These are phyloP conservation scores for Megaceryle torquata DNA, from an alignment of 2,113 vertebrate species.

Conservation along the genomic window DNA sequence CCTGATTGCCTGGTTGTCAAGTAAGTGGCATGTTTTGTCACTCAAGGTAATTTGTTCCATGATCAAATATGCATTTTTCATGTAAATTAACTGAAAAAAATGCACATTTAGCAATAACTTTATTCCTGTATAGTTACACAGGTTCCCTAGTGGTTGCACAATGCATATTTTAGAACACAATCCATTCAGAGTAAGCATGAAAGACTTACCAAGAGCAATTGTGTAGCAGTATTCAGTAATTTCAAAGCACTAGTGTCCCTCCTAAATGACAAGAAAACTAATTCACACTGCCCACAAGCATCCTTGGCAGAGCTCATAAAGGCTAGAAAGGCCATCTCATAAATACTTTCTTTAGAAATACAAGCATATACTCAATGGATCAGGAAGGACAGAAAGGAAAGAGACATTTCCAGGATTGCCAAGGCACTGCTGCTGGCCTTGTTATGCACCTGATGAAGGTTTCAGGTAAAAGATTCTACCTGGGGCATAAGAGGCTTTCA, in stretches of 20 bases:
- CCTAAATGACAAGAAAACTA: not conserved
- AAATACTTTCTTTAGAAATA: not conserved
- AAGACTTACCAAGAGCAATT: not conserved
- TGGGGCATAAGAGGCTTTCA: not conserved
- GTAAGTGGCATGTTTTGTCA: too few relatives aligned
- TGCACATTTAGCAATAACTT: not conserved
- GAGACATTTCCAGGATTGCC: not conserved
- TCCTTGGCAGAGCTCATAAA: not conserved
- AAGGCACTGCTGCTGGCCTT: not conserved
- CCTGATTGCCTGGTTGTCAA: too few relatives aligned
- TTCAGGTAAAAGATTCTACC: not conserved
- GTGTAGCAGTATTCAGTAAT: not conserved
- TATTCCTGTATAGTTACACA: not conserved
- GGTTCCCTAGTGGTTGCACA: not conserved
- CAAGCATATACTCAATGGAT: not conserved
- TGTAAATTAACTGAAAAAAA: not conserved
- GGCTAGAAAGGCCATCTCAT: not conserved
- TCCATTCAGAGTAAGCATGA: not conserved
- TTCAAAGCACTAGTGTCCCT: not conserved
- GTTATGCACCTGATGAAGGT: not conserved
- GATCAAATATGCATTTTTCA: not conserved
- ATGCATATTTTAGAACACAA: not conserved
- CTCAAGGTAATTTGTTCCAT: too few relatives aligned
- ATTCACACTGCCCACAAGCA: accelerated
- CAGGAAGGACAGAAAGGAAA: not conserved